A percentile compares a stretch with the other conserved stretches of the same genome.
These are phyloP conservation scores for Rhinatrema bivittatum DNA, from an alignment of 2,797 vertebrate genomes.

Conservation along the genomic window DNA sequence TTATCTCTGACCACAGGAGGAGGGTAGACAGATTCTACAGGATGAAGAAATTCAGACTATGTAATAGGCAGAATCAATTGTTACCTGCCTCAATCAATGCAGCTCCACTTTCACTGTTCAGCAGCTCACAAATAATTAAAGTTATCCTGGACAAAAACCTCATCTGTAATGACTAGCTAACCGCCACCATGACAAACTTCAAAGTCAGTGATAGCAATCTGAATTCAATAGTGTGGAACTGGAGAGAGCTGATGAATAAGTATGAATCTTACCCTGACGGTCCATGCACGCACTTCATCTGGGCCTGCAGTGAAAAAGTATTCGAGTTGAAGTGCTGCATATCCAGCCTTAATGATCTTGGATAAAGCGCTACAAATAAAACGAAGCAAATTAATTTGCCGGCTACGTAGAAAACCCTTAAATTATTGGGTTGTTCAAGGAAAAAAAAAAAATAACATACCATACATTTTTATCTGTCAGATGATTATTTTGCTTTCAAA, in stretches of 20 bases:
- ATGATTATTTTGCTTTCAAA: too few species aligned
- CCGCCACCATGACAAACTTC: conserved; percentile 95
- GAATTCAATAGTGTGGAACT: conserved; percentile 87
- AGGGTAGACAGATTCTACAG: conserved; percentile 97
- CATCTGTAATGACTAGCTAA: conserved; percentile 96
- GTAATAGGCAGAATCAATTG: conserved; percentile 99
- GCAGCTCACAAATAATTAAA: conserved; percentile 99
- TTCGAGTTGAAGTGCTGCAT: conserved; percentile 90
- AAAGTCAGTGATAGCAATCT: conserved; percentile 91
- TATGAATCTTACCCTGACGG: conserved; percentile 87
- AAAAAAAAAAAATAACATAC: too few species aligned
- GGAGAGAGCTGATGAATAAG: conserved; percentile 68
- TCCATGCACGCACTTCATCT: conserved; percentile 98
- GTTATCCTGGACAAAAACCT: conserved; percentile 88
- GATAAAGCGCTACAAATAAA: conserved; percentile 78
- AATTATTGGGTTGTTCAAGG: too few species aligned
- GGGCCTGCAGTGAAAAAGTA: conserved; percentile 98
- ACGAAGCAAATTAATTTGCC: conserved; percentile 52
- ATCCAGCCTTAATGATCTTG: conserved; percentile 98
- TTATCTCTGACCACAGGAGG: conserved; percentile 99
- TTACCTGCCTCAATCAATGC: conserved; percentile 99
- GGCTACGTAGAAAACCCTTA: conserved; percentile 29
- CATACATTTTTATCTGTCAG: too few species aligned
- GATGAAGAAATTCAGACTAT: conserved; percentile 99
- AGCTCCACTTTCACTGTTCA: conserved; percentile 97